phyloP scores from a whole-genome alignment of 2,797 vertebrate genomes.

The Melopsittacus undulatus region DNA sequence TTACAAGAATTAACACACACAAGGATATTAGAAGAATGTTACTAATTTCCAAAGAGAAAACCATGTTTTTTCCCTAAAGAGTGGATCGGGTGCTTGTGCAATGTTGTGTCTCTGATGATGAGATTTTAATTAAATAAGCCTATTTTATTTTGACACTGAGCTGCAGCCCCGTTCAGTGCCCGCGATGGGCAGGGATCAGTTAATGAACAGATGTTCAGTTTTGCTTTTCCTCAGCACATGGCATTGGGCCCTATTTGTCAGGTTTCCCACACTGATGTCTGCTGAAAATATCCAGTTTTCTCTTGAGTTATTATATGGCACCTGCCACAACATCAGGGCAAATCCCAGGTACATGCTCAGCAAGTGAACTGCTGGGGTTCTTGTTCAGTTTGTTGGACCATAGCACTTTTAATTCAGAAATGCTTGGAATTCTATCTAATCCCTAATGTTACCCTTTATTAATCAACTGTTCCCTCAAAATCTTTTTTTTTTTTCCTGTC shows the following conservation, averaged over 20 bases:
- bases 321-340: neutral
- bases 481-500: neutral
- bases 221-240: neutral
- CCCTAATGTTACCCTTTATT: neutral
- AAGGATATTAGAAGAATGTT: neutral
- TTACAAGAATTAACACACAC: neutral
- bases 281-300: constrained; percentile 24
- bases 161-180: neutral
- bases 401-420: neutral
- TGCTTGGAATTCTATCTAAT: neutral
- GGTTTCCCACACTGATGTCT: neutral
- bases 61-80: neutral
- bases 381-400: neutral
- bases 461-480: neutral
- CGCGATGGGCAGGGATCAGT: neutral
- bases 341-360: neutral
- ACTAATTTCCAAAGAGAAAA: neutral
- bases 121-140: constrained; percentile 42
- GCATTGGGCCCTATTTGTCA: neutral
- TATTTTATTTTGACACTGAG: neutral
- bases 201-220: constrained; percentile 43
- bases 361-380: neutral
- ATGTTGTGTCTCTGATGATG: neutral
- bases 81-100: neutral
- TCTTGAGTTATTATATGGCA: neutral